Evolutionary conservation across 2,113 vertebrate genomes (phyloP).

Genomic region (Sprattus sprattus): DNA sequence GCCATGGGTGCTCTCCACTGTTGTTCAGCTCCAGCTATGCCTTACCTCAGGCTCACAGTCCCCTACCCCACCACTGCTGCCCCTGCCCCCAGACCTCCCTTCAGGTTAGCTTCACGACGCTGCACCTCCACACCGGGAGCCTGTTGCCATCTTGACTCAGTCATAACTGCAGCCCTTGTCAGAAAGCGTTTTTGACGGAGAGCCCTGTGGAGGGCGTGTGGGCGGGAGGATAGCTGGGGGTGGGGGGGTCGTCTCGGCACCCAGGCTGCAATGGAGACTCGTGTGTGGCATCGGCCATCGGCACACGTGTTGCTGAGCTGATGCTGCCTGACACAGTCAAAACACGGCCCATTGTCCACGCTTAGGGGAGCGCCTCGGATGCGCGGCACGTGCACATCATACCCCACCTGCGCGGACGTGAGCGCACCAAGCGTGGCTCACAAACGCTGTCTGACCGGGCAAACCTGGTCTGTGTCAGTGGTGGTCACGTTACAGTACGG

Average conservation of each 20-base stretch:
- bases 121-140: neutral
- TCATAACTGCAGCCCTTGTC: conserved; percentile 25
- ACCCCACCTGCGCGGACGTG: conserved; percentile 63
- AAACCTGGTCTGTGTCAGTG: conserved; percentile 71
- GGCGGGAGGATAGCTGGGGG: no score
- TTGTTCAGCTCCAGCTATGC: neutral
- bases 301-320: conserved; percentile 60
- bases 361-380: conserved; percentile 28
- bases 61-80: conserved; percentile 12
- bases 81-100: neutral
- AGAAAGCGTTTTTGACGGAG: conserved; percentile 14
- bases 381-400: conserved; percentile 46
- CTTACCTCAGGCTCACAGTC: neutral
- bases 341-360: conserved; percentile 57
- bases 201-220: neutral
- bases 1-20: neutral
- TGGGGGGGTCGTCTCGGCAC: conserved; percentile 37
- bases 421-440: conserved; percentile 38
- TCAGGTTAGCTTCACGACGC: neutral
- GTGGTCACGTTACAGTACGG: conserved; percentile 53
- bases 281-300: neutral
- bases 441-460: conserved; percentile 65
- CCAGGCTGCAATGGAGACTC: conserved; percentile 48
- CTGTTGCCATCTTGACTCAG: conserved; percentile 35
- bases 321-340: conserved; percentile 67